Base-by-base conservation (phyloP, 2,113 vertebrate species). In the Forbesichthys agassizii region DNA sequence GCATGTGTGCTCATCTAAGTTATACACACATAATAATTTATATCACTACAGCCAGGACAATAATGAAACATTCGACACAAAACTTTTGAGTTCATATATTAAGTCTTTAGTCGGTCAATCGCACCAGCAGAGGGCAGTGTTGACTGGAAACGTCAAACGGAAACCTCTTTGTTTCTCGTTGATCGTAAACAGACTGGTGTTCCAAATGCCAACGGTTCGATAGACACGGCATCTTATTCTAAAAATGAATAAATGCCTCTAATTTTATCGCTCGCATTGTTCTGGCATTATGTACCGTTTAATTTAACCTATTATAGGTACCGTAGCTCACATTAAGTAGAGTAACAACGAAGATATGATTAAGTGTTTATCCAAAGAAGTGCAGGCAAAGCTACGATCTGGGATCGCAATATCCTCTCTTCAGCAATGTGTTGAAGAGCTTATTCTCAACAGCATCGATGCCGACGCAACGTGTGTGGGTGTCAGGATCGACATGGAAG, bases 361-460 rank as follows among this genome's bases (percentile, higher is more conserved):
- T 79, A 95, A 87, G 68, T 59, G 83, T 81, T 88, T 99, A 80
- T 82, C 92, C 18, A 80, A 80, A 80, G 95, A 96, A n/a, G 92
- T 96, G 7, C 94, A 88, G 78, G 90, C 91, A 64, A 91, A 80
- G 65, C 85, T 99, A 77, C 96, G 97, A 64, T 96, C 97, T 33
- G 96, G 96, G 48, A 86, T 98, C 52, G 86, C 95, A 0, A 60
- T 98, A 53, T 91, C 4, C 20, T 96, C 96, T 0, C 78, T 98
- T 0, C 94, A 94, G 48, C 97, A 97, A 14, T 98, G 97, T 56
- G 92, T 96, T 1, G 98, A 99, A 82, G 97, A 99, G 74, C 95
- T 99, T 12, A 51, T 94, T 42, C 89, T 99, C 16, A 99, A 99
- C 63, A 95, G 97, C 86, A 88, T 96, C 0, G 97, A 98, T 74